Evolutionary conservation across 1,140 invertebrate genomes (phyloP).

Genomic region (Achatina immaculata): DNA sequence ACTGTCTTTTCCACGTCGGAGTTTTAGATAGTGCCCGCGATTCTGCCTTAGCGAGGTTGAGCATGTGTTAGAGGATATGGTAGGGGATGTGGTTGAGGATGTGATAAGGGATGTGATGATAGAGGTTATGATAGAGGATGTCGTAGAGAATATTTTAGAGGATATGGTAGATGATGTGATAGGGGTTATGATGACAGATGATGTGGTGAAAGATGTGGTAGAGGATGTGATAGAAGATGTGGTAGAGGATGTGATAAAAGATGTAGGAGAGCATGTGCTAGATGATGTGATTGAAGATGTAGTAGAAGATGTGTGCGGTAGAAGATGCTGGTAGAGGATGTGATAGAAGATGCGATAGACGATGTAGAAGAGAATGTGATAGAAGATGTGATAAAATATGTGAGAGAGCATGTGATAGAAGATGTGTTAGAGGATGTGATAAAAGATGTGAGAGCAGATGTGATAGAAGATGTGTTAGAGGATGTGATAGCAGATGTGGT

Average conservation of each 20-base stretch:
- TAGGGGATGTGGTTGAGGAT: not conserved
- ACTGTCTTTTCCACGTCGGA: too few species aligned
- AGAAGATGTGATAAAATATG: conserved; percentile 4
- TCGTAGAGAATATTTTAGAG: conserved; percentile 13
- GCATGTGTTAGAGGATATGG: not conserved
- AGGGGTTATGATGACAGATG: not conserved
- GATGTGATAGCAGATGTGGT: not conserved
- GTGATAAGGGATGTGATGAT: not conserved
- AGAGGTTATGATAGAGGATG: conserved; percentile 20
- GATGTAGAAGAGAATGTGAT: conserved; percentile 14
- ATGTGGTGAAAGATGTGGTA: not conserved
- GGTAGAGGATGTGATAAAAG: not conserved
- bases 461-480: not conserved
- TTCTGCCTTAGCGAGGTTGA: too few species aligned
- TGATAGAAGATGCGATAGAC: not conserved
- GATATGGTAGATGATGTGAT: not conserved
- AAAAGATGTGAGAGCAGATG: not conserved
- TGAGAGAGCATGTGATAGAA: not conserved
- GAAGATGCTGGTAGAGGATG: not conserved
- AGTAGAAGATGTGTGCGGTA: not conserved
- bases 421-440: not conserved
- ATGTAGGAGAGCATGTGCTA: not conserved
- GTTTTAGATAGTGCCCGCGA: too few species aligned
- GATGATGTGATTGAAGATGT: not conserved
- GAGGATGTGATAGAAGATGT: not conserved